Base-by-base conservation (phyloP, 2,113 vertebrate genomes). In the Cettia cetti region DNA sequence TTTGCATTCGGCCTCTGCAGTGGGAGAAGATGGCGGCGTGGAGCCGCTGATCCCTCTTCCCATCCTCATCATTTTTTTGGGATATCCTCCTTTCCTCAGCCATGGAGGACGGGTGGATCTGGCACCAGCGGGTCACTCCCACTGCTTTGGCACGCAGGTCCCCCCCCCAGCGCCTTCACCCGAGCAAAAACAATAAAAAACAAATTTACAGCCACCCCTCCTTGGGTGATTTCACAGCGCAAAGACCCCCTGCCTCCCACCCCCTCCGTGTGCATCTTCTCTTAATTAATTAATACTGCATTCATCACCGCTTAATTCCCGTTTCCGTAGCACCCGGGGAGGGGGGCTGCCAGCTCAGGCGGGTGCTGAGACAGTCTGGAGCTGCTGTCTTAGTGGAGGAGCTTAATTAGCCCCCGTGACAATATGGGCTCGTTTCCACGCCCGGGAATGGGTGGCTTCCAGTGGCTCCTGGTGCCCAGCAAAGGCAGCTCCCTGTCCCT, bases 281-380 rank as follows among this genome's bases (percentile, higher is more conserved):
- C 79, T 96, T 94, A 95, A 97, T 97, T 97, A 95, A 97, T 97
- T 97, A 96, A 98, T 95, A 95, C 85, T n/a, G 47, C 77, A 85
- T 97, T 98, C 96, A 95, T 97, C 93, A 93, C 89, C 2, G 77
- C 96, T 95, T 97, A 96, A 96, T 97, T 96, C 95, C 66, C 3
- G 93, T 95, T 97, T 97, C 96, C 91, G 86, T 95, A 83, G 94
- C 84, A 94, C 79, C 94, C 85, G 24, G 70, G 80, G 68, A 90
- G 91, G 92, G 84, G 90, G 82, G 66, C 82, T 89, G 80, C 56
- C 71, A 28, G 84, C 81, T 24, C 20, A 75, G 89, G 85, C 59
- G 72, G 95, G 90, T 85, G 57, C 90, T 8, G 37, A 80, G 56
- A 5, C 68, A 30, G 56, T 47, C 84, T 9, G 9, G 92, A 79